Conservation (phyloP, 2,797 vertebrate genomes). For the Euthynnus affinis region DNA sequence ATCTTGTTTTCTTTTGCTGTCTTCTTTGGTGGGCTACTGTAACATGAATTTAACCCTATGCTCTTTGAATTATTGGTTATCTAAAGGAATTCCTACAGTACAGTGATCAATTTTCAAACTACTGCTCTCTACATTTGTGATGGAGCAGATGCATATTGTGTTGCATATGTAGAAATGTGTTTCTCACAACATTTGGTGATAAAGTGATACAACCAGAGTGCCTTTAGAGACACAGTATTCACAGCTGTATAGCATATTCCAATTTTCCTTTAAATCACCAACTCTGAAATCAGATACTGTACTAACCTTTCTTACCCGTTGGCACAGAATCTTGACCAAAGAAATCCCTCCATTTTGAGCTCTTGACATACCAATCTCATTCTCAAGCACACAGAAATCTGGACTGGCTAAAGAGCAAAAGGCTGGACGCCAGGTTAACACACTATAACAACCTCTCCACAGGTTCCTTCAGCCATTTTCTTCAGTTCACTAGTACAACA, state of each 20-base stretch:
- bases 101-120: slow-evolving; percentile 26
- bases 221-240: slow-evolving; percentile 26
- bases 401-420: slow-evolving; percentile 22
- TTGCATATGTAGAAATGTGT: slow-evolving; percentile 13
- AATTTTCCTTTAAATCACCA: slow-evolving; percentile 49
- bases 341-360: slow-evolving; percentile 38
- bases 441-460: slow-evolving; percentile 12
- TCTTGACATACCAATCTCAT: slow-evolving; percentile 42
- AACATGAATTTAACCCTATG: slow-evolving; percentile 29
- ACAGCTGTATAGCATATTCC: slow-evolving; percentile 32
- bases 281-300: slow-evolving; percentile 53
- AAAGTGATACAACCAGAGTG: slow-evolving; percentile 17
- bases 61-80: slow-evolving; percentile 47
- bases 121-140: slow-evolving; percentile 7
- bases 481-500: background rate
- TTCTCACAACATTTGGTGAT: slow-evolving; percentile 42
- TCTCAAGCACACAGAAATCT: slow-evolving; percentile 41
- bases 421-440: slow-evolving; percentile 33
- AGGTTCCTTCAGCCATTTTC: background rate
- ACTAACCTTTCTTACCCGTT: slow-evolving; percentile 38
- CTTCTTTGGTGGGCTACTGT: slow-evolving; percentile 49
- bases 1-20: slow-evolving; percentile 21
- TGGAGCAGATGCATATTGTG: slow-evolving; percentile 15
- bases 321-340: slow-evolving; percentile 32
- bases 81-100: slow-evolving; percentile 23